A percentile compares a stretch with the other conserved stretches of the same genome.
phyloP scores from a whole-genome alignment of 1,140 invertebrate genomes.

The Choristoneura fumiferana region DNA sequence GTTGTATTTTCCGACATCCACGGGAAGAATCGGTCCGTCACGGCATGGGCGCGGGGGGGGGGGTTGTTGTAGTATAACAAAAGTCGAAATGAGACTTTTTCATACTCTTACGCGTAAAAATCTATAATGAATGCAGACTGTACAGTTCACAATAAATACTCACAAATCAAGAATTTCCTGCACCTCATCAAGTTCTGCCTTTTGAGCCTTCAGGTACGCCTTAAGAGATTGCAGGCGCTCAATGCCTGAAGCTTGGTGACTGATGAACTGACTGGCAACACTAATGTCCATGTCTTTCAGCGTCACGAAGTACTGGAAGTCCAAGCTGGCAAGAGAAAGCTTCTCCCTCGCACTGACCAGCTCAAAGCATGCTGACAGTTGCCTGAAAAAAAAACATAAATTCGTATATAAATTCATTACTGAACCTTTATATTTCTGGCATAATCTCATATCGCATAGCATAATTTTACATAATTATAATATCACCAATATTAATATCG shows the following conservation, averaged over 20 bases:
- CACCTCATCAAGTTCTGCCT: slow-evolving; percentile 25
- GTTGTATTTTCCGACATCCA: too few relatives aligned
- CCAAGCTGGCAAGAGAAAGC: slow-evolving; percentile 31
- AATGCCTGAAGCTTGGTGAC: slow-evolving; percentile 34
- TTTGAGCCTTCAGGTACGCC: slow-evolving; percentile 49
- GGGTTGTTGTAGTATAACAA: too few relatives aligned
- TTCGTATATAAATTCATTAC: too few relatives aligned
- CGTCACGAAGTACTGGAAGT: not conserved
- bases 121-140: too few relatives aligned
- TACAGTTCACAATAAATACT: slow-evolving; percentile 38
- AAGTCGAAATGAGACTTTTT: too few relatives aligned
- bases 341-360: slow-evolving; percentile 51
- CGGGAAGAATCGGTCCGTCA: too few relatives aligned
- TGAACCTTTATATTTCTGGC: too few relatives aligned
- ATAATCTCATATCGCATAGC: too few relatives aligned
- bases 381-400: slow-evolving; percentile 43
- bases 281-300: slow-evolving; percentile 17
- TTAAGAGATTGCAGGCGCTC: slow-evolving; percentile 41
- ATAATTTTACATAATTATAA: too few relatives aligned
- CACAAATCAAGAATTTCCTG: slow-evolving; percentile 35
- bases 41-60: too few relatives aligned
- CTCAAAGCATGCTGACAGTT: slow-evolving; percentile 50
- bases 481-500: too few relatives aligned
- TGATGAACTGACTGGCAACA: slow-evolving; percentile 25
- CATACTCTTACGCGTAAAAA: too few relatives aligned